Evolutionary conservation across 2,113 vertebrate genomes (phyloP).

Genomic region (Bos taurus): ARS-UCD2.0 NC_037357.1:12834001-12834500

Average conservation of each 20-base stretch:
- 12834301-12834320: constrained; percentile 29
- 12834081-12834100: not conserved
- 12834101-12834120: not conserved
- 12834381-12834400: not conserved
- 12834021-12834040: not conserved
- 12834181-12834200: not conserved
- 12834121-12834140: not conserved
- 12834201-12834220: not conserved
- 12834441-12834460: not conserved
- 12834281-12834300: not conserved
- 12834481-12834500: constrained; percentile 31
- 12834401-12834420: not conserved
- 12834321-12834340: constrained; percentile 27
- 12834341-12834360: not conserved
- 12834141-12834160: not conserved
- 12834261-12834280: not conserved
- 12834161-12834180: not conserved
- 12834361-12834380: not conserved
- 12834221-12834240: not conserved
- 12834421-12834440: constrained; percentile 12
- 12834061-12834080: not conserved
- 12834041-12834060: not conserved
- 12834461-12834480: constrained; percentile 47
- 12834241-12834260: not conserved
- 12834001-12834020: constrained; percentile 18